Evolutionary conservation across 2,797 vertebrate genomes (phyloP).

Genomic region (Anabacerthia variegaticeps): DNA sequence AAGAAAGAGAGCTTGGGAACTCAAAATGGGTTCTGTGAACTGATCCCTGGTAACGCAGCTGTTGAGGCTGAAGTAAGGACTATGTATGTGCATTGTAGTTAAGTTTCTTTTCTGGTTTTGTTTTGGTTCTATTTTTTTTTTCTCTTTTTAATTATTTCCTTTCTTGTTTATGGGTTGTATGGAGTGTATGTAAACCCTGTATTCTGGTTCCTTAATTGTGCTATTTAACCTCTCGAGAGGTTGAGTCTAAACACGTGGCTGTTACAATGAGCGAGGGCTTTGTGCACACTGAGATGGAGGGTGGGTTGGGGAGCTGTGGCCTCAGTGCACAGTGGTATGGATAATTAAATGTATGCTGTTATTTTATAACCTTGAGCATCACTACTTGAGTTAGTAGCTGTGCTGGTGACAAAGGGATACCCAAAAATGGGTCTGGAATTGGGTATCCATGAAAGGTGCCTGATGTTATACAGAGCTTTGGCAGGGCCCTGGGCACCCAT

Average conservation of each 20-base stretch:
- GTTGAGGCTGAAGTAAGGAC: neutral
- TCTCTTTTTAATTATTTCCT: neutral
- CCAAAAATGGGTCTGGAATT: neutral
- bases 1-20: neutral
- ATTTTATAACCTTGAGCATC: neutral
- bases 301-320: neutral
- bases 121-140: neutral
- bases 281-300: neutral
- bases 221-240: neutral
- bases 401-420: neutral
- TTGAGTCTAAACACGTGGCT: neutral
- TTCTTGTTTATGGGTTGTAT: neutral
- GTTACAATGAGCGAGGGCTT: neutral
- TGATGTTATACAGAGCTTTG: neutral
- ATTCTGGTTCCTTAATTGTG: neutral
- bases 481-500: neutral
- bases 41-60: neutral
- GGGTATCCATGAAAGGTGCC: neutral
- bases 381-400: neutral
- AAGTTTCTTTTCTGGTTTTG: neutral
- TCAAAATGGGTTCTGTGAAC: neutral
- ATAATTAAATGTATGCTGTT: too few relatives aligned
- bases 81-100: neutral
- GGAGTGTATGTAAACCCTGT: neutral
- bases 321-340: rapidly evolving